Evolutionary conservation across 2,888 invertebrate species (phyloP).

Genomic region (Platypus cylindrus): DNA sequence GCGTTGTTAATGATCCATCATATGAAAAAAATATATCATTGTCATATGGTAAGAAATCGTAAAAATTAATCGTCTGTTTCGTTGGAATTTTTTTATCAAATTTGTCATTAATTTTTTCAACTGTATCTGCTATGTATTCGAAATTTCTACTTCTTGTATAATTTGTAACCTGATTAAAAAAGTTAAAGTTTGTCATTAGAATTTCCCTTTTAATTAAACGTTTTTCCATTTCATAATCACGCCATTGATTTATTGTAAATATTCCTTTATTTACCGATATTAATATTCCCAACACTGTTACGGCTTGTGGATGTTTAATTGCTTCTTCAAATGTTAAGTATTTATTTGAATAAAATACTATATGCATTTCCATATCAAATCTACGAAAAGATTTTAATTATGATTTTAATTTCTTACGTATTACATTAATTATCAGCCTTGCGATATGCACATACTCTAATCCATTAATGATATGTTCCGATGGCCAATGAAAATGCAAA

Average conservation of each 20-base stretch:
- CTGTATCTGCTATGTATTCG: constrained; percentile 9
- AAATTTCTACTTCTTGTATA: constrained; percentile 10
- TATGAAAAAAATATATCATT: constrained; percentile 46
- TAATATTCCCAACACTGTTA: constrained; percentile 40
- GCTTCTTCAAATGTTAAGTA: constrained; percentile 41
- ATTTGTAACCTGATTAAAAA: constrained; percentile 10
- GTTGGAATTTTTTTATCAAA: not conserved
- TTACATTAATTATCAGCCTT: too few relatives aligned
- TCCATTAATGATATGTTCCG: constrained; percentile 5
- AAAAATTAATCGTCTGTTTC: constrained; percentile 3
- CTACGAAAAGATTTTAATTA: constrained; percentile 4
- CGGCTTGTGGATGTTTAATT: constrained; percentile 39
- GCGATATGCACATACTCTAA: constrained; percentile 10
- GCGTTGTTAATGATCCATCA: constrained; percentile 60
- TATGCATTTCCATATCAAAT: constrained; percentile 47
- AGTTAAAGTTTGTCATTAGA: too few relatives aligned
- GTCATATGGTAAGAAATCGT: constrained; percentile 13
- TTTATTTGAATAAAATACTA: constrained; percentile 48
- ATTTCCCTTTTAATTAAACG: too few relatives aligned
- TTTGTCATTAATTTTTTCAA: constrained; percentile 6
- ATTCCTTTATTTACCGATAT: too few relatives aligned
- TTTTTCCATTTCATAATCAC: too few relatives aligned
- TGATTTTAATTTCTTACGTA: not conserved
- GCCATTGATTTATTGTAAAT: too few relatives aligned
- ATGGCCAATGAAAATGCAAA: not conserved